Base-by-base conservation (phyloP, 2,888 invertebrate genomes). In the Liopterus haemorrhoidalis region DNA sequence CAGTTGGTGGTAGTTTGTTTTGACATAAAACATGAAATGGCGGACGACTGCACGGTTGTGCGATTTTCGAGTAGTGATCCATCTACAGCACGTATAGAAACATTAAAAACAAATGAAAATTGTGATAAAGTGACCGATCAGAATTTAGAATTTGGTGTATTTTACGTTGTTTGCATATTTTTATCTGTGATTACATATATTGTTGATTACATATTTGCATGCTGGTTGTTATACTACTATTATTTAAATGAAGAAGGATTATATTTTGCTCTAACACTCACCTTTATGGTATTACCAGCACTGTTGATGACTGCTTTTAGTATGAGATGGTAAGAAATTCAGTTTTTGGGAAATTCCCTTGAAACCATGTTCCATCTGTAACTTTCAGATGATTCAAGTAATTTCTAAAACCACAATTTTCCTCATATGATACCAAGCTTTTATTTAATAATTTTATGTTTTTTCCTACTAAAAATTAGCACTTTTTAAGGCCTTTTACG, bases 181-280 rank as follows among this genome's bases (percentile, higher is more conserved):
- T 58, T 70, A 57, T 71, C 70, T 48, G 69, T 70, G 41, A 57
- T 66, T 51, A 70, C 70, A 18, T 70, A 70, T 54, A 55, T 68
- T 44, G 52, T 66, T 50, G 71, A 71, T 60, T 58, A 70, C 45
- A 60, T 57, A 36, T 60, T 71, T 38, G 62, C 67, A 40, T 62
- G 65, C 49, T 61, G 66, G 55, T 58, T 71, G 48, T 60, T 70
- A 31, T 68, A 69, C 56, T 67, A 63, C 54, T 71, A 70, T 54
- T 65, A 62, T 9, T 49, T 59, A 31, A 54, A 65, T 49, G 66
- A 64, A 25, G 57, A 68, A 54, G 66, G 65, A 19, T 55, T 65
- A 47, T 70, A 70, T 64, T 74, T 73, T 59, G 68, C 67, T 15
- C 59, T 73, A 52, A 74, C 74, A n/a, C 58, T 72, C 41, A 64